phyloP scores from a whole-genome alignment of 2,888 invertebrate species.

The Monochamus alternatus region DNA sequence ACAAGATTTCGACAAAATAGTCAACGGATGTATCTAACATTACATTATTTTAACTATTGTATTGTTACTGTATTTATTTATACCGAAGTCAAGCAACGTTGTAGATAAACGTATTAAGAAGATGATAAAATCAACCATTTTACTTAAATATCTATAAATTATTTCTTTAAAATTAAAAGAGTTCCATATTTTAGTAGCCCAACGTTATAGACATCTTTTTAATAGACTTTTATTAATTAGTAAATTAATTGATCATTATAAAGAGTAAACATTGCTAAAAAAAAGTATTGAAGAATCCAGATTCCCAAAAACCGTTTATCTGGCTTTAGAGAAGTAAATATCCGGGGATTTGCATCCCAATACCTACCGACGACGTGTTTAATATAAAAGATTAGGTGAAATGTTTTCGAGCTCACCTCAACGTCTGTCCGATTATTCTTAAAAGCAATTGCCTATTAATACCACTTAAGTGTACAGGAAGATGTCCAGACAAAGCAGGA shows the following conservation, averaged over 20 bases:
- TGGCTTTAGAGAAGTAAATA: constrained; percentile 34
- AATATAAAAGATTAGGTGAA: constrained; percentile 69
- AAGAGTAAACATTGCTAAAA: neutral
- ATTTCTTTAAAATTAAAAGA: no score
- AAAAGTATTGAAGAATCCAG: neutral
- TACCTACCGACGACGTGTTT: constrained; percentile 60
- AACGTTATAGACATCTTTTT: no score
- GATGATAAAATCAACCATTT: no score
- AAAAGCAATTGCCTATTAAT: constrained; percentile 70
- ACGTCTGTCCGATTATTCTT: constrained; percentile 67
- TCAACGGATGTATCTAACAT: no score
- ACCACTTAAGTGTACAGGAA: constrained; percentile 65
- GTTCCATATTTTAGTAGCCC: no score
- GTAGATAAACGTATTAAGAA: no score
- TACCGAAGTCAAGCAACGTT: no score
- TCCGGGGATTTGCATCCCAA: constrained; percentile 52
- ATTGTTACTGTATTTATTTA: no score
- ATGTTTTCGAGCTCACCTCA: constrained; percentile 66
- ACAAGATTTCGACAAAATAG: no score
- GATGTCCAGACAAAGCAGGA: constrained; percentile 51
- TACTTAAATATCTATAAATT: no score
- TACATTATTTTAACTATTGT: no score
- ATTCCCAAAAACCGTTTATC: constrained; percentile 44
- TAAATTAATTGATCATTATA: neutral
- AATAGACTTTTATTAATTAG: neutral